These are phyloP conservation scores for Dinoponera quadriceps DNA, from an alignment of 1,140 invertebrate genomes.

Conservation along the genomic window DNA sequence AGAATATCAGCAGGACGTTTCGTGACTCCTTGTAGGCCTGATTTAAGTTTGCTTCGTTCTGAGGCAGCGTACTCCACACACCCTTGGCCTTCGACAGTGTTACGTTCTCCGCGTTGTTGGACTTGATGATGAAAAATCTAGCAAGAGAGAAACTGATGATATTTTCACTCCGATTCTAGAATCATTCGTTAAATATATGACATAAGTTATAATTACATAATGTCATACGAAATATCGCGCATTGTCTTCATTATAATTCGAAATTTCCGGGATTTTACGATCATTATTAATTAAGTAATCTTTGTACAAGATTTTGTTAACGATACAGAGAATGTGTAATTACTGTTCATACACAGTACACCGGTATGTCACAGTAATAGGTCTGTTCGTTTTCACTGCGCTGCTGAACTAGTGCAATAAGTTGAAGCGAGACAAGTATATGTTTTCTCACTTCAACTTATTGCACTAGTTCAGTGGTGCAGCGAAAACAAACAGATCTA, in stretches of 20 bases:
- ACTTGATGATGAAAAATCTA: conserved; percentile 98
- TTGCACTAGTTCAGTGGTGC: too few species aligned
- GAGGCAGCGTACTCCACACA: conserved; percentile 98
- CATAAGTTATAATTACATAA: background rate
- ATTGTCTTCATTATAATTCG: too few species aligned
- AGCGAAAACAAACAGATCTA: too few species aligned
- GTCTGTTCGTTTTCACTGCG: too few species aligned
- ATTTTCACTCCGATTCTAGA: conserved; percentile 42
- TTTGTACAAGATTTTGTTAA: background rate
- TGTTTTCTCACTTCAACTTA: too few species aligned
- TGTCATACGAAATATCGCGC: too few species aligned
- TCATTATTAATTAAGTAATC: background rate
- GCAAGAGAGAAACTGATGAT: conserved; percentile 65
- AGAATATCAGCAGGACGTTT: conserved; percentile 98
- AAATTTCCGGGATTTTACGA: too few species aligned
- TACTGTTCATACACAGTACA: background rate
- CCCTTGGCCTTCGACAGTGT: conserved; percentile 97
- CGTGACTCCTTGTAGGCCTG: conserved; percentile 96
- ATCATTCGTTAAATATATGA: conserved; percentile 21
- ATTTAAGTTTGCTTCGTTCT: conserved; percentile 98
- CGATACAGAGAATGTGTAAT: background rate
- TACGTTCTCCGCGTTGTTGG: conserved; percentile 99
- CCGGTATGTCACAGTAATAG: too few species aligned
- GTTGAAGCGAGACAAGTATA: too few species aligned
- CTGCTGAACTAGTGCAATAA: too few species aligned